Evolutionary conservation across 2,797 vertebrate species (phyloP).

Genomic region (Gorsachius magnificus): DNA sequence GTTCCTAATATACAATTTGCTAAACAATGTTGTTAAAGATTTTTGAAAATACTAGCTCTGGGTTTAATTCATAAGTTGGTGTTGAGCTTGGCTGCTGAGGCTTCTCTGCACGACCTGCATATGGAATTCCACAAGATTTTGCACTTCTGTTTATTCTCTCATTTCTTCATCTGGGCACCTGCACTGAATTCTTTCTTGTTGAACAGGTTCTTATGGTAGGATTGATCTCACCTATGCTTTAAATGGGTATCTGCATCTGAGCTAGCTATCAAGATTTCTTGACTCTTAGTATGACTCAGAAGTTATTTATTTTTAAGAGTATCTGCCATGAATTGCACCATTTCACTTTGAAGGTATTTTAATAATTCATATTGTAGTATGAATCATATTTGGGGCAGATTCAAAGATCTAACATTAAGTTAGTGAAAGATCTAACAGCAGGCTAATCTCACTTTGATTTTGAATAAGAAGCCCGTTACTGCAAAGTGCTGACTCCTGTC

Average conservation of each 20-base stretch:
- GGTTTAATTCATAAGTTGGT: not conserved
- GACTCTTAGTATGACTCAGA: not conserved
- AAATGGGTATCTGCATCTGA: not conserved
- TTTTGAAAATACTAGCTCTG: slow-evolving; percentile 4
- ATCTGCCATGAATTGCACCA: not conserved
- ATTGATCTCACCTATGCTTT: not conserved
- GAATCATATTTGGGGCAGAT: not conserved
- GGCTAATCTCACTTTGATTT: not conserved
- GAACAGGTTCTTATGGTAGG: not conserved
- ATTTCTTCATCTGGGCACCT: not conserved
- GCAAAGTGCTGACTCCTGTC: not conserved
- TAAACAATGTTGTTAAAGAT: not conserved
- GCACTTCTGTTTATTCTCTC: not conserved
- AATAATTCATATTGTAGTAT: not conserved
- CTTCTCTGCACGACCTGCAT: not conserved
- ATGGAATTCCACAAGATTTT: not conserved
- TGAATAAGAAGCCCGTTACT: not conserved
- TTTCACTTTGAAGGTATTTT: not conserved
- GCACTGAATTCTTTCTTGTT: not conserved
- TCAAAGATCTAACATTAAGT: not conserved
- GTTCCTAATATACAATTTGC: not conserved
- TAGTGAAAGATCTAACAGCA: not conserved
- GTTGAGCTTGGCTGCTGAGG: not conserved
- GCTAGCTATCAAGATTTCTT: not conserved
- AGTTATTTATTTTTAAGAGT: not conserved